These are phyloP conservation scores for Heliconius himera DNA, from an alignment of 1,140 invertebrate species.

Conservation along the genomic window DNA sequence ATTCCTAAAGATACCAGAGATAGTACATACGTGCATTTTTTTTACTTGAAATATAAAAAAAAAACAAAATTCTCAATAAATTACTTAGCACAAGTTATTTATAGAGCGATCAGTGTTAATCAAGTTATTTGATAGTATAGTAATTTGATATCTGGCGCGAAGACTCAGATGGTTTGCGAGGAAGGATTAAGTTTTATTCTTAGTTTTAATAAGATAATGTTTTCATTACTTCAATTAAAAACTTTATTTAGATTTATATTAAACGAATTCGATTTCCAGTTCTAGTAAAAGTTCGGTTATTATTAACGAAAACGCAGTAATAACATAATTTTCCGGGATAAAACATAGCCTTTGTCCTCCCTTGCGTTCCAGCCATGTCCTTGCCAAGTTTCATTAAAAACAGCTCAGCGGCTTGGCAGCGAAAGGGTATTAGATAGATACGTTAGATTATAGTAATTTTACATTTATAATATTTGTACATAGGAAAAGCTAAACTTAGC, in stretches of 20 bases:
- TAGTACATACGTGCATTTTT: too few species aligned
- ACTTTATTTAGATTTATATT: background rate
- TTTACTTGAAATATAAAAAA: too few species aligned
- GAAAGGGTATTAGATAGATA: background rate
- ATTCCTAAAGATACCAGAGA: too few species aligned
- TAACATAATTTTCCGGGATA: background rate
- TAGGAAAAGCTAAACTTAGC: background rate
- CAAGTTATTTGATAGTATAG: background rate
- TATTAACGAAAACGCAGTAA: background rate
- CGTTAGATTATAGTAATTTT: background rate
- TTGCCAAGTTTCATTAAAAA: slow-evolving; percentile 15
- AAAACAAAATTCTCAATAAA: too few species aligned
- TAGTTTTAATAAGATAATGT: background rate
- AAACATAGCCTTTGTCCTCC: slow-evolving; percentile 10
- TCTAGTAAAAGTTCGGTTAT: background rate
- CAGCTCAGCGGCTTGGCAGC: slow-evolving; percentile 1
- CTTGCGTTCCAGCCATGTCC: background rate
- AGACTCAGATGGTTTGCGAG: background rate
- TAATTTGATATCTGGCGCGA: background rate
- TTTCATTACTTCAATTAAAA: background rate
- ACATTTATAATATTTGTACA: background rate
- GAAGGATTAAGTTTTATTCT: background rate
- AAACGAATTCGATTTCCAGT: background rate
- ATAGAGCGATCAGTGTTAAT: background rate
- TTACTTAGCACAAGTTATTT: background rate